These are phyloP conservation scores for Eulemur rubriventer DNA, from an alignment of 2,797 vertebrate genomes.

Conservation along the genomic window DNA sequence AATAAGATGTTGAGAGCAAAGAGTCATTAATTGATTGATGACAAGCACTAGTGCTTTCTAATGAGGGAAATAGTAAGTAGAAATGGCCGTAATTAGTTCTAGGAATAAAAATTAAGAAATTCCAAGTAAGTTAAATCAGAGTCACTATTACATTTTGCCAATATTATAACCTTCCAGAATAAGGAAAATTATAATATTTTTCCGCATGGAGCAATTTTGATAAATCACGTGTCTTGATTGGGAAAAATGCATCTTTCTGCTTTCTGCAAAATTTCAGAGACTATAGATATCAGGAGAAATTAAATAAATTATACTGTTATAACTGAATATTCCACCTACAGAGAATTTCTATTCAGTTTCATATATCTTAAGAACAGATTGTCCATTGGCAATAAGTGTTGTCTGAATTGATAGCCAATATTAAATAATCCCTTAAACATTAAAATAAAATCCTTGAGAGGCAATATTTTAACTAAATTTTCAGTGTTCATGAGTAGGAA, in stretches of 20 bases:
- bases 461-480: constrained; percentile 49
- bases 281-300: neutral
- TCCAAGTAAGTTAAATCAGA: neutral
- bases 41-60: neutral
- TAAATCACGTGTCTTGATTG: neutral
- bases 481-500: neutral
- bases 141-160: neutral
- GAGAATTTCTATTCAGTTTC: neutral
- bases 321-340: constrained; percentile 55
- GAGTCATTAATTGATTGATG: neutral
- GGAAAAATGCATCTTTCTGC: neutral
- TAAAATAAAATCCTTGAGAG: constrained; percentile 46
- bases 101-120: constrained; percentile 32
- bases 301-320: constrained; percentile 35
- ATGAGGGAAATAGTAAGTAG: constrained; percentile 6
- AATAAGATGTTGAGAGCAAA: neutral
- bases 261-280: neutral
- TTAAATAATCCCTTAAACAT: constrained; percentile 43
- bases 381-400: constrained; percentile 32
- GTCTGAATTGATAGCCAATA: constrained; percentile 39
- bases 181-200: neutral
- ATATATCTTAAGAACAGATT: constrained; percentile 48
- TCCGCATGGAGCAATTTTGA: neutral
- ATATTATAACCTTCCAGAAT: neutral
- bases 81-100: neutral